Percentiles rank a stretch among this genome's conserved stretches.
phyloP scores from a whole-genome alignment of 2,113 vertebrate species.

The Indri indri region DNA sequence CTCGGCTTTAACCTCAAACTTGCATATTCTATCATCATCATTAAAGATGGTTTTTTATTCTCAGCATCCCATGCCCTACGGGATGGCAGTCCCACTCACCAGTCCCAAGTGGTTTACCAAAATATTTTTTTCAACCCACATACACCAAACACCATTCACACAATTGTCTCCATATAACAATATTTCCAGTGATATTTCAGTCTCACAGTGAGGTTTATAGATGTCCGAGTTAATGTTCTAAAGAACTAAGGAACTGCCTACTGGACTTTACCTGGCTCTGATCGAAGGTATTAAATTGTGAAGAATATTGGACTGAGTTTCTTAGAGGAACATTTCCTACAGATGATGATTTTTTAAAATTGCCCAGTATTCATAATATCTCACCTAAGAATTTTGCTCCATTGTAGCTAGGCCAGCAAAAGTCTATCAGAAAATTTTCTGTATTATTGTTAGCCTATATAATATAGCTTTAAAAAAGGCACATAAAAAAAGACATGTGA shows the following conservation, averaged over 20 bases:
- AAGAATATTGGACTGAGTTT: slow-evolving; percentile 31
- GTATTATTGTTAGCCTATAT: not conserved
- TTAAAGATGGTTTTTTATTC: slow-evolving; percentile 6
- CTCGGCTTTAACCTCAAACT: not conserved
- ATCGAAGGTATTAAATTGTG: not conserved
- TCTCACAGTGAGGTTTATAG: not conserved
- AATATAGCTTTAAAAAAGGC: not conserved
- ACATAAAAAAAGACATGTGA: not conserved
- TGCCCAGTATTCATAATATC: not conserved
- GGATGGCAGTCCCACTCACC: not conserved
- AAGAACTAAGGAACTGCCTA: not conserved
- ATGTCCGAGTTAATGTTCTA: not conserved
- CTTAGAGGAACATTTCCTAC: not conserved
- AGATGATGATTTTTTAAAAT: not conserved
- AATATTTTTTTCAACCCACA: not conserved
- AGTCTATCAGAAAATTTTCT: not conserved
- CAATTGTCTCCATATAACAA: slow-evolving; percentile 7
- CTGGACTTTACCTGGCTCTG: not conserved
- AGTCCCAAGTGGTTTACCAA: not conserved
- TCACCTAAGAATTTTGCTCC: slow-evolving; percentile 15
- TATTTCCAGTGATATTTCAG: not conserved
- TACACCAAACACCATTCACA: not conserved
- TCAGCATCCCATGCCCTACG: not conserved
- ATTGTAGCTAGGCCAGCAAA: not conserved
- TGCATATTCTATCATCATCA: not conserved